These are phyloP conservation scores for Noctua janthe DNA, from an alignment of 2,888 invertebrate genomes.

Conservation along the genomic window DNA sequence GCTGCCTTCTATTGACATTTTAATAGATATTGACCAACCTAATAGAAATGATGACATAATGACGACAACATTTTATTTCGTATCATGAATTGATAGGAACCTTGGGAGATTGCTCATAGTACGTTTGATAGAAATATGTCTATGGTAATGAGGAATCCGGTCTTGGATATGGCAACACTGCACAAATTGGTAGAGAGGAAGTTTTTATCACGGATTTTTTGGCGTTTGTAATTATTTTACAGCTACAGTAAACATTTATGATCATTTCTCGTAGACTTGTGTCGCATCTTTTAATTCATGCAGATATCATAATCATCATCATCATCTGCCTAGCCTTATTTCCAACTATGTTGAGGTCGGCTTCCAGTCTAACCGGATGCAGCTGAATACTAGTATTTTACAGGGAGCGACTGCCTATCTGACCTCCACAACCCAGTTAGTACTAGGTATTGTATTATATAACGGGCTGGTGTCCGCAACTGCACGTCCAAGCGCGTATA, in stretches of 20 bases:
- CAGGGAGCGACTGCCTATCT: no score
- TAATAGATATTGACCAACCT: conserved; percentile 36
- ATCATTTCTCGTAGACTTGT: background rate
- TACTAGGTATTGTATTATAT: no score
- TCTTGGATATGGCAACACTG: conserved; percentile 4
- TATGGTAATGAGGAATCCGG: background rate
- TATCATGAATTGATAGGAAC: conserved; percentile 33
- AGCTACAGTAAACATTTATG: no score
- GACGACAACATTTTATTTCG: conserved; percentile 15
- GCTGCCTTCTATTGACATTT: conserved; percentile 21
- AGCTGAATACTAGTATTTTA: no score
- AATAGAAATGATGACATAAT: conserved; percentile 38
- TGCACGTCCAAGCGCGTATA: no score
- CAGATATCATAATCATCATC: background rate
- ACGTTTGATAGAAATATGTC: conserved; percentile 9
- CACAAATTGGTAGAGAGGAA: background rate
- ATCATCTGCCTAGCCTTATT: no score
- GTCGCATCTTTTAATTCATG: background rate
- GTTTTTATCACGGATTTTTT: no score
- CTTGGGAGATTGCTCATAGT: conserved; percentile 22
- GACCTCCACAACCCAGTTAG: no score
- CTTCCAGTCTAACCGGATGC: no score
- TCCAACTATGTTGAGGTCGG: no score
- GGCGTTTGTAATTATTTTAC: background rate
- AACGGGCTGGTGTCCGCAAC: no score